These are phyloP conservation scores for Hypothenemus hampei DNA, from an alignment of 1,140 invertebrate species.

Conservation along the genomic window DNA sequence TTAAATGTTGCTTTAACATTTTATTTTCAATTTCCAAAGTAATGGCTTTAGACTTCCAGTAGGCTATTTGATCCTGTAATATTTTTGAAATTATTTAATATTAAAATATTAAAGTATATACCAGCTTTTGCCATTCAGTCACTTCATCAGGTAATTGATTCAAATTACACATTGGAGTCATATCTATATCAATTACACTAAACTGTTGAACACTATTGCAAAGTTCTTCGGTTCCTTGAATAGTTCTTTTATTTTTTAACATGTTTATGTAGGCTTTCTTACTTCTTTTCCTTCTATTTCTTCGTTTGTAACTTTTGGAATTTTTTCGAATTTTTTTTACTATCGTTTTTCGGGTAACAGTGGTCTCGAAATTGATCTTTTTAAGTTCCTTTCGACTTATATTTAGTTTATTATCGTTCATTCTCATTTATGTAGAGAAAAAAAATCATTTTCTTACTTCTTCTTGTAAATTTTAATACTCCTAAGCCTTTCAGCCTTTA, in stretches of 20 bases:
- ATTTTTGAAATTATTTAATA: constrained; percentile 31
- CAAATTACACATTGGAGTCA: constrained; percentile 10
- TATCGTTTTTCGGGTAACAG: neutral
- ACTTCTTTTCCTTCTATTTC: constrained; percentile 32
- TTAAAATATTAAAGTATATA: neutral
- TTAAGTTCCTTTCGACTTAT: neutral
- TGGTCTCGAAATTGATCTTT: neutral
- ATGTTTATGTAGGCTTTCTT: constrained; percentile 31
- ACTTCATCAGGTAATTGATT: constrained; percentile 29
- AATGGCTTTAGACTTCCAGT: constrained; percentile 62
- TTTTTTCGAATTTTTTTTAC: neutral
- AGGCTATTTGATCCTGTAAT: constrained; percentile 49
- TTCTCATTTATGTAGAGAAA: neutral
- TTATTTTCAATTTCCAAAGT: constrained; percentile 61
- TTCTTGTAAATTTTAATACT: neutral
- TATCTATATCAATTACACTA: constrained; percentile 34
- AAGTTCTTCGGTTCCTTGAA: constrained; percentile 29
- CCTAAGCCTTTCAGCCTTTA: too few species aligned
- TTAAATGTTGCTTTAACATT: constrained; percentile 47
- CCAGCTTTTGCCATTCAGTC: constrained; percentile 48
- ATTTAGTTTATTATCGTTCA: neutral
- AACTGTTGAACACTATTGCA: constrained; percentile 27
- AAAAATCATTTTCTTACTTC: neutral
- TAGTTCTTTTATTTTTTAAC: constrained; percentile 22
- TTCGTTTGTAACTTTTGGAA: neutral